Conservation (phyloP, 2,797 vertebrate species). For the Euthynnus affinis region DNA sequence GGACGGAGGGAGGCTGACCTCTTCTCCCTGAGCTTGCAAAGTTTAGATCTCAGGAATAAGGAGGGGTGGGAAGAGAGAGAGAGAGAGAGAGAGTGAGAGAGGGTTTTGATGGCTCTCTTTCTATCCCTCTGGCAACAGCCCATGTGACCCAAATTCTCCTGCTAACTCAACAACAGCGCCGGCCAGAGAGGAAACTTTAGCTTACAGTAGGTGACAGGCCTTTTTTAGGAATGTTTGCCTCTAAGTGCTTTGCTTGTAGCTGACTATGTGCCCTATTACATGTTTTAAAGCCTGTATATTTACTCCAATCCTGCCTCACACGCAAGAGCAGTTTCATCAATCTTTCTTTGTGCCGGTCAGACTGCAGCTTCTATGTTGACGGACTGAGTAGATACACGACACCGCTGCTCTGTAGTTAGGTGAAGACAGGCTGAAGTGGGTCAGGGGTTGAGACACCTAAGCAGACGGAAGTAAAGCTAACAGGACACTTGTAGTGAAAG, state of each 20-base stretch:
- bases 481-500: slow-evolving; percentile 63
- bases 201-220: slow-evolving; percentile 35
- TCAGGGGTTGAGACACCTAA: slow-evolving; percentile 6
- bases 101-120: slow-evolving; percentile 40
- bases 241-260: slow-evolving; percentile 15
- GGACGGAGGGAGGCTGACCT: slow-evolving; percentile 38
- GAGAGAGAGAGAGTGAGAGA: slow-evolving; percentile 16
- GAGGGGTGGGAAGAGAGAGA: slow-evolving; percentile 40
- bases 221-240: slow-evolving; percentile 21
- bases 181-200: slow-evolving; percentile 55
- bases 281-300: slow-evolving; percentile 2
- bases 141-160: slow-evolving; percentile 71
- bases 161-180: slow-evolving; percentile 21
- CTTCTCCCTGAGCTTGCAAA: slow-evolving; percentile 55
- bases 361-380: not conserved
- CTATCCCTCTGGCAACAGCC: slow-evolving; percentile 57
- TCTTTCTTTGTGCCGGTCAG: not conserved
- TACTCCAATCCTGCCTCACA: not conserved
- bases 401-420: not conserved
- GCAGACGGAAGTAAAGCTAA: slow-evolving; percentile 41
- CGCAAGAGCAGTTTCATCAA: not conserved
- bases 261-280: not conserved
- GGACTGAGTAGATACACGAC: not conserved
- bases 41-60: slow-evolving; percentile 62
- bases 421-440: slow-evolving; percentile 36